Percentiles rank a stretch among this genome's conserved stretches.
phyloP scores from a whole-genome alignment of 2,113 vertebrate genomes.

The Salvelinus sp. region DNA sequence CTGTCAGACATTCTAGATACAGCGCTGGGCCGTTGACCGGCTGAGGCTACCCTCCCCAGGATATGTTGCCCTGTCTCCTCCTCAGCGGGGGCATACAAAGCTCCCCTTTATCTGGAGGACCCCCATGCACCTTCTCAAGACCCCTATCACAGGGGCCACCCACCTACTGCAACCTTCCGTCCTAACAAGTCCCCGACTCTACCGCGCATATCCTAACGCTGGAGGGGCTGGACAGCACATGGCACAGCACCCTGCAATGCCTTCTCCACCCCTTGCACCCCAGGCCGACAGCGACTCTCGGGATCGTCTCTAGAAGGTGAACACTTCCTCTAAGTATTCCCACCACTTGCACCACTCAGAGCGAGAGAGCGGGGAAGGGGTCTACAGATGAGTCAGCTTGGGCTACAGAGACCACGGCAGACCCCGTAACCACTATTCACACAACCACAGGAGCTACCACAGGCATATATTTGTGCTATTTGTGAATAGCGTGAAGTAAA shows the following conservation, averaged over 20 bases:
- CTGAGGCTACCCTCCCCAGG: constrained; percentile 72
- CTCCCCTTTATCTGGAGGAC: constrained; percentile 75
- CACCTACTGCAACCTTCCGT: constrained; percentile 61
- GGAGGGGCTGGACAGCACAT: constrained; percentile 62
- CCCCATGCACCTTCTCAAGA: constrained; percentile 60
- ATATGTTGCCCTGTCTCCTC: constrained; percentile 79
- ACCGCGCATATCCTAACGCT: constrained; percentile 61
- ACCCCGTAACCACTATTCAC: no score
- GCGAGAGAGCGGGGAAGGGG: constrained; percentile 54
- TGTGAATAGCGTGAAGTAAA: no score
- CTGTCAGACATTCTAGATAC: constrained; percentile 45
- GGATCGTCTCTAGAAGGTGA: constrained; percentile 64
- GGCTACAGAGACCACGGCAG: constrained; percentile 50
- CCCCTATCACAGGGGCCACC: constrained; percentile 60
- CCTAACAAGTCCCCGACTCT: constrained; percentile 68
- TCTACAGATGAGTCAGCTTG: constrained; percentile 70
- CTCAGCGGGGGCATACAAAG: constrained; percentile 71
- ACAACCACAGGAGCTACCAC: no score
- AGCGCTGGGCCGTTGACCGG: constrained; percentile 53
- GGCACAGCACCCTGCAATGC: constrained; percentile 64
- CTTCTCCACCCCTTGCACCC: constrained; percentile 46
- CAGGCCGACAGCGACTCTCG: constrained; percentile 66
- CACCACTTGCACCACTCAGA: constrained; percentile 30
- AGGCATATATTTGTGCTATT: no score
- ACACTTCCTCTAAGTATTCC: constrained; percentile 61